These are phyloP conservation scores for Tortrix viridana DNA, from an alignment of 2,888 invertebrate genomes.

Conservation along the genomic window DNA sequence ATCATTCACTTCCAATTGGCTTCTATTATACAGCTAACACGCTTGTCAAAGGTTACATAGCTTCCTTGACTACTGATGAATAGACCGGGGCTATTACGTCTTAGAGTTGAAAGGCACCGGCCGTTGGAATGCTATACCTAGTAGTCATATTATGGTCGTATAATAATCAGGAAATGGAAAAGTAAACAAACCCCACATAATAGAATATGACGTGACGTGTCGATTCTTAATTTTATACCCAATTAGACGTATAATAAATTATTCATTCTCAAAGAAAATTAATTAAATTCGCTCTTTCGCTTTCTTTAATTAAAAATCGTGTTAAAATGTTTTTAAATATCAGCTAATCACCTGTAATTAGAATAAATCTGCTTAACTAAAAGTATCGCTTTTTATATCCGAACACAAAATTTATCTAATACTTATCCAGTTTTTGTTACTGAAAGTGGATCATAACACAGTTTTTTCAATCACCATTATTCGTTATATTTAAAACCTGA, in stretches of 20 bases:
- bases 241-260: neutral
- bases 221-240: neutral
- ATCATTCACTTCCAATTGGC: constrained; percentile 13
- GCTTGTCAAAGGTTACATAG: constrained; percentile 42
- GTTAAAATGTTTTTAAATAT: neutral
- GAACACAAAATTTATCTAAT: too few relatives aligned
- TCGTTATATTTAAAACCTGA: neutral
- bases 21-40: constrained; percentile 33
- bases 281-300: neutral
- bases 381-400: neutral
- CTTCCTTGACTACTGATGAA: constrained; percentile 51
- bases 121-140: constrained; percentile 21
- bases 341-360: neutral
- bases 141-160: constrained; percentile 8
- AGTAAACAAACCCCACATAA: constrained; percentile 15
- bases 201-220: neutral
- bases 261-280: neutral
- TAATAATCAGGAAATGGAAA: constrained; percentile 26
- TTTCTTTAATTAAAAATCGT: neutral
- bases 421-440: too few relatives aligned
- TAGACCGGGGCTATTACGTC: constrained; percentile 32
- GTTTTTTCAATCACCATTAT: neutral
- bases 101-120: constrained; percentile 39
- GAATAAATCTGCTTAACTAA: neutral
- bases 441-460: too few relatives aligned